phyloP scores from a whole-genome alignment of 2,797 vertebrate genomes.

The Liparis tanakae region DNA sequence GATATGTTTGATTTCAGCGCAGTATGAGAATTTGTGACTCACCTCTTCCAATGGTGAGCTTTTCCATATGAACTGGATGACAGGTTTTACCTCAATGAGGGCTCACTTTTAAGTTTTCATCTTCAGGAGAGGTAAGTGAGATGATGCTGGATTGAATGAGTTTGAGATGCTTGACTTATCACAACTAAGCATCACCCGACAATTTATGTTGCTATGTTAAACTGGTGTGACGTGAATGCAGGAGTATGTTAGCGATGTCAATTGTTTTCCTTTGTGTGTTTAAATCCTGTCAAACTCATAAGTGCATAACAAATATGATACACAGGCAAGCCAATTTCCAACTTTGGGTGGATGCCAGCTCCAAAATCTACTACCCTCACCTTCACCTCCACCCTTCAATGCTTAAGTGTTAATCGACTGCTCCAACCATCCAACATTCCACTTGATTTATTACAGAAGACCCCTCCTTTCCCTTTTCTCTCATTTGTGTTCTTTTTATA shows the following conservation, averaged over 20 bases:
- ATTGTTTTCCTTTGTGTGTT: conserved; percentile 41
- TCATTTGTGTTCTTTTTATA: conserved; percentile 82
- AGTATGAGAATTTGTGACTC: conserved; percentile 14
- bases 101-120: conserved; percentile 24
- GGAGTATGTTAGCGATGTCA: neutral
- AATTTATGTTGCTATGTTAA: conserved; percentile 12
- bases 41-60: neutral
- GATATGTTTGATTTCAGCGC: conserved; percentile 20
- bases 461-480: conserved; percentile 54
- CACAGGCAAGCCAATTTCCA: conserved; percentile 29
- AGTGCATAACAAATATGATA: conserved; percentile 24
- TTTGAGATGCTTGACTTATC: neutral
- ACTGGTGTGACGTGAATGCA: conserved; percentile 19
- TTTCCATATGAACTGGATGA: neutral
- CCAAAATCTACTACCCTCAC: conserved; percentile 28
- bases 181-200: conserved; percentile 1
- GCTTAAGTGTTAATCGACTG: conserved; percentile 64
- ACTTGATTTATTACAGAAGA: conserved; percentile 64
- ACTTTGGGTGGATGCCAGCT: conserved; percentile 17
- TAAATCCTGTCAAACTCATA: conserved; percentile 26
- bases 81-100: neutral
- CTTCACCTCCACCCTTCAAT: conserved; percentile 43
- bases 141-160: conserved; percentile 6
- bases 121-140: conserved; percentile 40
- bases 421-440: conserved; percentile 60